phyloP scores from a whole-genome alignment of 35 echinoderm and acorn worm genomes.

The Antedon bifida region DNA sequence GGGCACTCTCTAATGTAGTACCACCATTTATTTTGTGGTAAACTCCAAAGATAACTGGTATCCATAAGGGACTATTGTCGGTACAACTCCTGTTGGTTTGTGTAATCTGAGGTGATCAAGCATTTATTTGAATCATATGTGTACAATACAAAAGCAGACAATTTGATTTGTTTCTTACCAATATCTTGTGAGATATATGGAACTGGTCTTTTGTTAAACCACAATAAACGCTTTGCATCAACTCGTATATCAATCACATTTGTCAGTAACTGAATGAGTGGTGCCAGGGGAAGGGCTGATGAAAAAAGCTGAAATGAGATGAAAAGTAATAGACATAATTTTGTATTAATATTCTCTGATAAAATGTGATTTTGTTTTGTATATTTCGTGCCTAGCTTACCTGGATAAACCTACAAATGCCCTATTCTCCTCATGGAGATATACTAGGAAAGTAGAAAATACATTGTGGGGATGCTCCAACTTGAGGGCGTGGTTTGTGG shows the following conservation, averaged over 20 bases:
- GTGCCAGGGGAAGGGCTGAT: constrained; percentile 73
- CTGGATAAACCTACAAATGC: background rate
- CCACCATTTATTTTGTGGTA: too few relatives aligned
- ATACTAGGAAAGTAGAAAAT: too few relatives aligned
- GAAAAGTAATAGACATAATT: constrained; percentile 7
- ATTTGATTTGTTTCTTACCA: constrained; percentile 72
- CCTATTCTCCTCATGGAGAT: background rate
- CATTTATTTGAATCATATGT: too few relatives aligned
- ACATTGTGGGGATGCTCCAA: too few relatives aligned
- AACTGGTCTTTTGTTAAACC: constrained; percentile 86
- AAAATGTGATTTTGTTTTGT: background rate
- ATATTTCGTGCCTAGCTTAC: too few relatives aligned
- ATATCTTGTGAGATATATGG: constrained; percentile 67
- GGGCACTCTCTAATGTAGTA: too few relatives aligned
- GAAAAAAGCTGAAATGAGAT: constrained; percentile 69
- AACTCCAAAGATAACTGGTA: too few relatives aligned
- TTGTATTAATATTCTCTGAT: background rate
- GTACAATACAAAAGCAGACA: too few relatives aligned
- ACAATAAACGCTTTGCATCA: constrained; percentile 73
- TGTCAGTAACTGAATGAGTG: constrained; percentile 60
- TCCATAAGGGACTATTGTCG: too few relatives aligned
- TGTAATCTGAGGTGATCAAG: too few relatives aligned
- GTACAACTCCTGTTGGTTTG: too few relatives aligned
- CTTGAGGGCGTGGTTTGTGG: too few relatives aligned
- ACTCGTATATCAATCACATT: constrained; percentile 70